Evolutionary conservation across 37 sponge, comb jelly and placozoan genomes (phyloP), one percentile per base, ranked within the genome.

Genomic region (Petrosia ficiformis): DNA sequence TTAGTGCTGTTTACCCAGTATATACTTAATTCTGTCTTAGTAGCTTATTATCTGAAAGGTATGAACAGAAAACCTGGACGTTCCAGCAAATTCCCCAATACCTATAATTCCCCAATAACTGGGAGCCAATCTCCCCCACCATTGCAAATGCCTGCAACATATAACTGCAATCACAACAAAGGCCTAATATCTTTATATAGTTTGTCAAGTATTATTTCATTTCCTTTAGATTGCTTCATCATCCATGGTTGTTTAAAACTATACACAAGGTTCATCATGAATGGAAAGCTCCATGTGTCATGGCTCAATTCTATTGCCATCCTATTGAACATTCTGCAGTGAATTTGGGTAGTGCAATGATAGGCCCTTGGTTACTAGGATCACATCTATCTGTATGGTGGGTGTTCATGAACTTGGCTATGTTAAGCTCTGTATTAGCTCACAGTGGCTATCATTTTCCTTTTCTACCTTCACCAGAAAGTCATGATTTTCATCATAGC

Each of bases 391-490:
- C 73, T 38, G 72, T 59, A 8, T 43, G 52, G 1, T 63, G 65
- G 65, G 39, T 90, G 16, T 92, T 88, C 91, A 70, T 59, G 41
- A 16, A 67, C n/a, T 30, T 89, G 72, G 84, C 73, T 36, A 42
- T 79, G 6, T 10, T 83, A 54, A 57, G 1, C 59, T 83, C 85
- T 29, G 72, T 71, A 61, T 75, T 81, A 56, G 68, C 79, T 24
- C 96, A 96, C 83, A 77, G 84, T 33, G 96, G 96, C 21, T 96
- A 96, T 70, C 96, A 96, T 80, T 70, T 96, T 33, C 96, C 96
- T 30, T 83, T 96, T 56, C 65, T 92, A 38, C 77, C 80, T 19
- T 92, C 93, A 16, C 34, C 85, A 14, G 93, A 96, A 65, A 67
- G 77, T 3, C 96, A 96, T 56, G 93, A 96, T 70, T 96, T 65